Evolutionary conservation across 2,888 invertebrate species (phyloP).

Genomic region (Fragum fragum): DNA sequence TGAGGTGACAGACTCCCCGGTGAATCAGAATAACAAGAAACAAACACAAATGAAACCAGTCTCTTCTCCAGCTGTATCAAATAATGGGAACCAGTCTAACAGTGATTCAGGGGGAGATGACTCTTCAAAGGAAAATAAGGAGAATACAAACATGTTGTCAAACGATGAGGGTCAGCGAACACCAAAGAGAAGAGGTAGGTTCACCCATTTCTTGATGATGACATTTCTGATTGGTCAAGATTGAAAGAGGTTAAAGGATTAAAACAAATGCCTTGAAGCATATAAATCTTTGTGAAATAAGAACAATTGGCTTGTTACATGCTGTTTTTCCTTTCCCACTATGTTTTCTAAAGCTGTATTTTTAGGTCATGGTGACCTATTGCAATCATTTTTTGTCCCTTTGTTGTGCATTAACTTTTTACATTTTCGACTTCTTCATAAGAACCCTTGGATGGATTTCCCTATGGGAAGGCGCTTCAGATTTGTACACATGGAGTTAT

Average conservation of each 20-base stretch:
- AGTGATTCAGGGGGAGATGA: conserved; percentile 85
- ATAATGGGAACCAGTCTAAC: conserved; percentile 65
- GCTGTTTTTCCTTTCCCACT: not conserved
- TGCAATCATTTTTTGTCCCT: too few species aligned
- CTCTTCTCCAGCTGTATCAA: conserved; percentile 38
- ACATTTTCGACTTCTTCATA: too few species aligned
- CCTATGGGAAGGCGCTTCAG: too few species aligned
- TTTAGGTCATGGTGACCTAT: too few species aligned
- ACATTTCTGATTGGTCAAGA: not conserved
- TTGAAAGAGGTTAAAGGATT: not conserved
- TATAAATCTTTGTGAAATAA: not conserved
- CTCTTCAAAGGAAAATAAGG: conserved; percentile 88
- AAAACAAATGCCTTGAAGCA: not conserved
- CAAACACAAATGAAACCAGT: conserved; percentile 65
- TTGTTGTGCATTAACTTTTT: too few species aligned
- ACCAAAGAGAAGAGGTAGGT: conserved; percentile 83
- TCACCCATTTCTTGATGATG: too few species aligned
- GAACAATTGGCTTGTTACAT: too few species aligned
- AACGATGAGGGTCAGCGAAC: conserved; percentile 77
- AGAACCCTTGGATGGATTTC: too few species aligned
- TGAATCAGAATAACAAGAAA: conserved; percentile 50
- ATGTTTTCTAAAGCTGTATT: too few species aligned
- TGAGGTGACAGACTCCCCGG: conserved; percentile 87
- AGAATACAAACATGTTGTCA: conserved; percentile 75
- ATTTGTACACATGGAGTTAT: too few species aligned